Percentiles rank a stretch among this genome's conserved stretches.
phyloP scores from a whole-genome alignment of 2,113 vertebrate species.

The Onychostoma macrolepis region DNA sequence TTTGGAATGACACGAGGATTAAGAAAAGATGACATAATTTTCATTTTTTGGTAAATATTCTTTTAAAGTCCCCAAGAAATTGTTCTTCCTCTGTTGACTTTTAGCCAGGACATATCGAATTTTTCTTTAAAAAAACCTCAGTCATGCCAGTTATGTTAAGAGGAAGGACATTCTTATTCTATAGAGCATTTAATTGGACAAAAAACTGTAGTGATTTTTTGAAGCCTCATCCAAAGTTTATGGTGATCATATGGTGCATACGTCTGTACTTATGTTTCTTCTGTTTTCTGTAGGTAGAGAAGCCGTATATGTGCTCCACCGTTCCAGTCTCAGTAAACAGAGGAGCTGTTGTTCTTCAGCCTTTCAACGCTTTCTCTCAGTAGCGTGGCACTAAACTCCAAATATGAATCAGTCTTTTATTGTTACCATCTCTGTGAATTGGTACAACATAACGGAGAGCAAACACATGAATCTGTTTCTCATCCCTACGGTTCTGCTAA shows the following conservation, averaged over 20 bases:
- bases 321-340: background rate
- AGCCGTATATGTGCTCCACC: background rate
- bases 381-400: background rate
- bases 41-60: background rate
- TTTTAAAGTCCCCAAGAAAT: background rate
- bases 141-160: background rate
- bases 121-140: background rate
- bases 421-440: conserved; percentile 60
- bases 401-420: conserved; percentile 21
- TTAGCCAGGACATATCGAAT: background rate
- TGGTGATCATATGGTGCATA: background rate
- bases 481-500: conserved; percentile 71
- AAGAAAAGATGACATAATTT: background rate
- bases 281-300: conserved; percentile 17
- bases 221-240: background rate
- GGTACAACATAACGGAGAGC: conserved; percentile 52
- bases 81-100: background rate
- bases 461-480: conserved; percentile 69
- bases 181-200: background rate
- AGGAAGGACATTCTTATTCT: background rate
- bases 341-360: background rate
- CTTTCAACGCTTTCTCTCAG: background rate
- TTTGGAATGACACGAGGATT: background rate
- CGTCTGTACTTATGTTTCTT: background rate
- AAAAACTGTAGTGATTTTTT: background rate